phyloP scores from a whole-genome alignment of 2,113 vertebrate genomes.

The Amazona guildingii region DNA sequence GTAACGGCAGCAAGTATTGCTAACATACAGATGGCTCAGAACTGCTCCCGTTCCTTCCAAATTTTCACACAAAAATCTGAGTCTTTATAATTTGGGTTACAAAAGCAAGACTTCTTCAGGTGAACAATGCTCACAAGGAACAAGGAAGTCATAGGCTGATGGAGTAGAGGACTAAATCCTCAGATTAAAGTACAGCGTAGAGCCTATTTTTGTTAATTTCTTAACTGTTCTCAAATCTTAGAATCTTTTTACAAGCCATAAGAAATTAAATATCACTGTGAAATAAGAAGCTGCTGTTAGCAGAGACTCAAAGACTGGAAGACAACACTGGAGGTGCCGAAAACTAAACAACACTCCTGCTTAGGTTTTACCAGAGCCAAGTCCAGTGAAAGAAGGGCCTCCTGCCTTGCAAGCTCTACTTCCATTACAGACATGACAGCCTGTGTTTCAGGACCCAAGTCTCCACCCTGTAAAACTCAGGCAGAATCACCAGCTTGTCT shows the following conservation, averaged over 20 bases:
- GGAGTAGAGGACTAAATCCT: background rate
- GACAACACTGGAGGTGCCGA: background rate
- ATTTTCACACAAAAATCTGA: background rate
- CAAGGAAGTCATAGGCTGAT: background rate
- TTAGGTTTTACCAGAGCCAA: background rate
- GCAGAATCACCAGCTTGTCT: background rate
- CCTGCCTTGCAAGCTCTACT: background rate
- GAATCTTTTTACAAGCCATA: background rate
- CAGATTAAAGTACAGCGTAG: background rate
- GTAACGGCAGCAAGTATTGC: background rate
- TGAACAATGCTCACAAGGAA: background rate
- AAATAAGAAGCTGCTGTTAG: background rate
- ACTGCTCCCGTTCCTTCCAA: background rate
- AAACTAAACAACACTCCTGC: background rate
- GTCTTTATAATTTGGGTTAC: background rate
- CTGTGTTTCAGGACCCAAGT: background rate
- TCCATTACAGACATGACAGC: background rate
- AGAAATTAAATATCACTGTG: background rate
- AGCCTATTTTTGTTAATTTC: background rate
- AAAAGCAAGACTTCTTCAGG: background rate
- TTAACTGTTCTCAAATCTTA: background rate
- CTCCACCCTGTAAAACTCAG: background rate
- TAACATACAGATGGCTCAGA: background rate
- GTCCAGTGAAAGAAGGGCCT: background rate
- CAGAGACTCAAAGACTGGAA: background rate